These are phyloP conservation scores for Tachina fera DNA, from an alignment of 2,888 invertebrate genomes.

Conservation along the genomic window DNA sequence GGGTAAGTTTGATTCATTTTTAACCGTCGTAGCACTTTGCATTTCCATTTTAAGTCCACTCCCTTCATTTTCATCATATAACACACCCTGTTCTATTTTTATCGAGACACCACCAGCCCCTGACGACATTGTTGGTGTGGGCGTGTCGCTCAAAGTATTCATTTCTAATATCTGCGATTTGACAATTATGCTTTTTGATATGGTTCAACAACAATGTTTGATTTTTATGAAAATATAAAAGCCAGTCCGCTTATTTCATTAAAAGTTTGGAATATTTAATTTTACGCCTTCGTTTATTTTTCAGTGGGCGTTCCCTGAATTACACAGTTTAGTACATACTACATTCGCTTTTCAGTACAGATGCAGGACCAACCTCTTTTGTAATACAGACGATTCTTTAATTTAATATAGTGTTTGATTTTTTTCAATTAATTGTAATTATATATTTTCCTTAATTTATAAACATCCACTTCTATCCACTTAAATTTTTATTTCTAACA, in stretches of 20 bases:
- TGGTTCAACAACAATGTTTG: background rate
- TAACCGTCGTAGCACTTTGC: background rate
- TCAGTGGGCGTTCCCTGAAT: constrained; percentile 70
- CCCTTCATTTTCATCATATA: constrained; percentile 55
- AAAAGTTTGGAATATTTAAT: constrained; percentile 16
- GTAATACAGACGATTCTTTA: background rate
- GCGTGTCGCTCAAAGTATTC: constrained; percentile 72
- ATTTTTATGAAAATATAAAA: background rate
- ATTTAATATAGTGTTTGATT: background rate
- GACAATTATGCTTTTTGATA: background rate
- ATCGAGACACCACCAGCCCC: constrained; percentile 59
- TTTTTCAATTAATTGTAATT: constrained; percentile 5
- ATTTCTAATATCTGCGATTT: constrained; percentile 66
- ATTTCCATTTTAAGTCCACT: constrained; percentile 37
- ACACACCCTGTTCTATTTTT: constrained; percentile 70
- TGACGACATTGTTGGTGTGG: constrained; percentile 63
- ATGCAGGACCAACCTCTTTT: background rate
- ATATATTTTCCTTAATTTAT: constrained; percentile 21
- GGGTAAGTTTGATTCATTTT: constrained; percentile 42
- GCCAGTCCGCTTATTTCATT: constrained; percentile 43
- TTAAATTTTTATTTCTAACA: constrained; percentile 62
- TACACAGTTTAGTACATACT: background rate
- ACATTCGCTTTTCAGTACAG: background rate
- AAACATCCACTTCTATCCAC: constrained; percentile 44
- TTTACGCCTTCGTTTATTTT: constrained; percentile 68